Evolutionary conservation across 2,888 invertebrate genomes (phyloP).

Genomic region (Clistopyga incitator): DNA sequence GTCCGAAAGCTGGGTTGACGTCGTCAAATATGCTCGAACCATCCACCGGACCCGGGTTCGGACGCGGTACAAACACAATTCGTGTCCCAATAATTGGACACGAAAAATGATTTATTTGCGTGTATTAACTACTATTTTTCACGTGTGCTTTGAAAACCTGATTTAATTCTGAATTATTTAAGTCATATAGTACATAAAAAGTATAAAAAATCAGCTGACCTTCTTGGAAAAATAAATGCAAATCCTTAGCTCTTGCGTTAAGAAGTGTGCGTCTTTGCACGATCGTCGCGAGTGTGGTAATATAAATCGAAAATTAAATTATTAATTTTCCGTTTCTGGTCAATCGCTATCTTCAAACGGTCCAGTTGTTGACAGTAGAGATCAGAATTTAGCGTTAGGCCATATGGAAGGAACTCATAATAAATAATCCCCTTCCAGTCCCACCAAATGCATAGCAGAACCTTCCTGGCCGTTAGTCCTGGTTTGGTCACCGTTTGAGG

Average conservation of each 20-base stretch:
- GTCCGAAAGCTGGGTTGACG: background rate
- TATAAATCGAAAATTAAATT: background rate
- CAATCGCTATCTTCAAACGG: too few relatives aligned
- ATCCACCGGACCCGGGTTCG: background rate
- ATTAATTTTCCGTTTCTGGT: too few relatives aligned
- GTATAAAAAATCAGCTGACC: background rate
- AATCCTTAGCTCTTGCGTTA: background rate
- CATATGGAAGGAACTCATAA: too few relatives aligned
- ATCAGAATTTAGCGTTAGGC: too few relatives aligned
- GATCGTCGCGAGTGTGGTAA: background rate
- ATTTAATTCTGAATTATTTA: conserved; percentile 3
- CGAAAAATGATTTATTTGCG: background rate
- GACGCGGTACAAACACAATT: conserved; percentile 6
- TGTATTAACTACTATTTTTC: background rate
- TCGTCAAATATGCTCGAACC: background rate
- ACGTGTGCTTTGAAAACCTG: conserved; percentile 1
- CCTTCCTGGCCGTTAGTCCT: too few relatives aligned
- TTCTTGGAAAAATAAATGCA: background rate
- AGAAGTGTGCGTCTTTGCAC: background rate
- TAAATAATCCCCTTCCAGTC: too few relatives aligned
- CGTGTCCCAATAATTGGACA: conserved; percentile 6
- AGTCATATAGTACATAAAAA: background rate
- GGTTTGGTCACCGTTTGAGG: too few relatives aligned
- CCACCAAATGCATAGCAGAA: too few relatives aligned
- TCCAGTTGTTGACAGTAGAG: too few relatives aligned